Evolutionary conservation across 2,113 vertebrate species (phyloP), one percentile per base, ranked within the genome.

Genomic region (Phalacrocorax pelagicus): DNA sequence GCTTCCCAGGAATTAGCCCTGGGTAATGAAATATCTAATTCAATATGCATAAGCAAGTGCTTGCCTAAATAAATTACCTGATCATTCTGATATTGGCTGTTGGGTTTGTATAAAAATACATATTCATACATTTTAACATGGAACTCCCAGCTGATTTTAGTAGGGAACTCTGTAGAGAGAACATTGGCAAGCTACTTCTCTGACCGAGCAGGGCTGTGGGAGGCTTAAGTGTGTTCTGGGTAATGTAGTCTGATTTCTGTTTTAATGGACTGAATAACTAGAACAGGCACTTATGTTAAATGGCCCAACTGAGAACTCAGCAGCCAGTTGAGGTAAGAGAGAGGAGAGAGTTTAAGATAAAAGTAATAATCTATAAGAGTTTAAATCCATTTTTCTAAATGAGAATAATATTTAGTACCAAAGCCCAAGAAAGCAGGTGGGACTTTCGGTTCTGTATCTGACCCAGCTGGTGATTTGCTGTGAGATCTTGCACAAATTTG

Each of bases 241-340:
- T 95, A 96, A 89, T 91, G 92, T 95, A 95, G 96, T 93, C 90
- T 92, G 92, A 96, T 96, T 94, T 94, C 72, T 85, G 1, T 96
- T 96, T 96, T 95, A 96, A 96, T 94, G 88, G 58, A 70, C 91
- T 92, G 72, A 89, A 92, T 94, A 94, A 97, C 88, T 94, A 85
- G 81, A 89, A 63, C 69, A 94, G 81, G 81, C 91, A 91, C 49
- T 96, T 97, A 75, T 69, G 84, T 67, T 96, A 94, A 96, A 97
- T 94, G 95, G 54, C 40, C 80, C 5, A 0, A 57, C 40, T 54
- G 83, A 95, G 57, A 93, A 79, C 86, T 91, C 65, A 89, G 57
- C 72, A 91, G 73, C 44, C 51, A 74, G 83, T 40, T 9, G 8
- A 81, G 40, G 40, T 91, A 94, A 81, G 36, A 91, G 46, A 69